Evolutionary conservation across 2,888 invertebrate genomes (phyloP).

Genomic region (Laspeyria flexula): DNA sequence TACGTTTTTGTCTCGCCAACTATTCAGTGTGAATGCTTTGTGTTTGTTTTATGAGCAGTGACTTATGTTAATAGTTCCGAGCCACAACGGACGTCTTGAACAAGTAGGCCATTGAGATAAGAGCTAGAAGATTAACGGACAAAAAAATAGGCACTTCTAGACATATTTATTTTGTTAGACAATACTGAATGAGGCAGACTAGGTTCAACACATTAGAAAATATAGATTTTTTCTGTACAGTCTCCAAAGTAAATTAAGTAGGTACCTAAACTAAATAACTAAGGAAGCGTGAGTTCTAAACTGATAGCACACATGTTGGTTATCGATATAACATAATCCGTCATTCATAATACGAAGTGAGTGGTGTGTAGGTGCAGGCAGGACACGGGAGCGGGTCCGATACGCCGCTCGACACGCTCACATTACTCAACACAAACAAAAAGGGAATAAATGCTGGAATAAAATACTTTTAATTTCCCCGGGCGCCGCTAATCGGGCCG

Average conservation of each 20-base stretch:
- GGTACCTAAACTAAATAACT: no score
- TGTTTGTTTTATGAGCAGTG: conserved; percentile 27
- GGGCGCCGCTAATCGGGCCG: conserved; percentile 83
- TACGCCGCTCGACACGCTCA: conserved; percentile 57
- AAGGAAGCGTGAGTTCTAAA: no score
- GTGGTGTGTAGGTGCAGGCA: conserved; percentile 4
- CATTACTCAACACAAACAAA: conserved; percentile 80
- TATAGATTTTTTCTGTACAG: conserved; percentile 2
- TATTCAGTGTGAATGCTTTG: conserved; percentile 32
- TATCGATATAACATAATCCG: conserved; percentile 36
- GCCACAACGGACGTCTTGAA: conserved; percentile 16
- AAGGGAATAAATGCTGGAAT: conserved; percentile 82
- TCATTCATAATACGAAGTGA: conserved; percentile 36
- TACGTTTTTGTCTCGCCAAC: conserved; percentile 28
- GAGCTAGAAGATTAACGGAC: conserved; percentile 1
- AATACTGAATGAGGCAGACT: background rate
- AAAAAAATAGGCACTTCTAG: background rate
- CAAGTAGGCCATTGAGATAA: conserved; percentile 18
- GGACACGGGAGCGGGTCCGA: conserved; percentile 35
- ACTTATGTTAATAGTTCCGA: conserved; percentile 17
- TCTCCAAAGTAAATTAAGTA: no score
- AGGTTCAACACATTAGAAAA: conserved; percentile 2
- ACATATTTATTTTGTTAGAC: conserved; percentile 4
- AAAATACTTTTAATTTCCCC: conserved; percentile 85
- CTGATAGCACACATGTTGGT: conserved; percentile 13